phyloP scores from a whole-genome alignment of 2,888 invertebrate species.

The Acanthopleura granulata region DNA sequence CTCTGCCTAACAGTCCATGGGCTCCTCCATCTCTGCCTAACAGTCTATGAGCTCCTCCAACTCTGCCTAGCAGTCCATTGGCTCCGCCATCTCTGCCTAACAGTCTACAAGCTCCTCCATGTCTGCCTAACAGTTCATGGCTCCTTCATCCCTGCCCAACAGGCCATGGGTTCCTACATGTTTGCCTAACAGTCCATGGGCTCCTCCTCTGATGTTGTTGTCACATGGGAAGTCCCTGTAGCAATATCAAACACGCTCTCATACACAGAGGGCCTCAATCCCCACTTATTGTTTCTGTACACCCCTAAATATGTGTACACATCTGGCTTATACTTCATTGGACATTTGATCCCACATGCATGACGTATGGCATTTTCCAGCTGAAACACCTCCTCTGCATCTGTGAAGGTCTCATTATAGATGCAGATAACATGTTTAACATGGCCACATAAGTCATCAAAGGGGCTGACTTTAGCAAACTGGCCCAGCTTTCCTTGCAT shows the following conservation, averaged over 20 bases:
- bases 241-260: constrained; percentile 24
- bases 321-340: constrained; percentile 42
- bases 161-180: no score
- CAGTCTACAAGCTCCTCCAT: no score
- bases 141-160: background rate
- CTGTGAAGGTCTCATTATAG: constrained; percentile 37
- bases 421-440: constrained; percentile 41
- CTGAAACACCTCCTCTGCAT: constrained; percentile 34
- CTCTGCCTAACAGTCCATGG: no score
- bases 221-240: background rate
- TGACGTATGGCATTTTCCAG: constrained; percentile 36
- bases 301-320: constrained; percentile 39
- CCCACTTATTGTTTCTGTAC: constrained; percentile 36
- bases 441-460: background rate
- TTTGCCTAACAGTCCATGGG: background rate
- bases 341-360: constrained; percentile 34
- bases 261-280: constrained; percentile 32
- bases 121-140: background rate
- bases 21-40: no score
- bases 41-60: no score
- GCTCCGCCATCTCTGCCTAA: no score
- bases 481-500: constrained; percentile 26
- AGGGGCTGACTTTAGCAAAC: constrained; percentile 31
- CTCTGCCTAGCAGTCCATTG: no score
- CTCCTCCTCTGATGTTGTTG: background rate